Evolutionary conservation across 2,888 invertebrate genomes (phyloP), one percentile per base, ranked within the genome.

Genomic region (Belgica antarctica): DNA sequence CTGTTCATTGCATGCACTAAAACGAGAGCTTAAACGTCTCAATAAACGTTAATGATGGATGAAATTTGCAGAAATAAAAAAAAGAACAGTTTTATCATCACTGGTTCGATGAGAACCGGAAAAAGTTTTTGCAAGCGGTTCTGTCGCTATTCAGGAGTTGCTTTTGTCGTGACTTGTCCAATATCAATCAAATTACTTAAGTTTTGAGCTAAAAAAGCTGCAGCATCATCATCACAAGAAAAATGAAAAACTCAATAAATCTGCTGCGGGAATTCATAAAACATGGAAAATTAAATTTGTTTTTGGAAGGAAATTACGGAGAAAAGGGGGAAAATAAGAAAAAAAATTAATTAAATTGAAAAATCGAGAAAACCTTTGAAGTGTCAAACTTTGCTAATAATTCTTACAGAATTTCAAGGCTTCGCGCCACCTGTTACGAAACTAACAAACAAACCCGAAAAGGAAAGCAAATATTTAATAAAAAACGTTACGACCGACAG

Each of bases 381-480:
- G n/a, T n/a, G n/a, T n/a, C n/a, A n/a, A n/a, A n/a, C n/a, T n/a
- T n/a, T n/a, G n/a, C n/a, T n/a, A n/a, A n/a, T n/a, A n/a, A n/a
- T n/a, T n/a, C n/a, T n/a, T n/a, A n/a, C n/a, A n/a, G n/a, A n/a
- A n/a, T n/a, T n/a, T n/a, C n/a, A n/a, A 34, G 8, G 10, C 10
- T 34, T 34, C 10, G 8, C 36, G 8, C 36, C 36, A 10, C 36
- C 10, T 10, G 36, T 34, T 8, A 10, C 8, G n/a, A n/a, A n/a
- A n/a, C n/a, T n/a, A n/a, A n/a, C n/a, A n/a, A n/a, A n/a, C n/a
- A n/a, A n/a, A n/a, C 7, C n/a, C n/a, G 10, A 12, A 12, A 19
- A 61, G 25, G 19, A n/a, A 19, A 34, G 34, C 12, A 62, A 62
- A 62, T 34, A 65, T 46, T 65, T 41, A 46, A 65, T 65, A 65